A percentile compares a stretch with the other conserved stretches of the same genome.
phyloP scores from a whole-genome alignment of 2,888 invertebrate genomes.

The Lithosia quadra region DNA sequence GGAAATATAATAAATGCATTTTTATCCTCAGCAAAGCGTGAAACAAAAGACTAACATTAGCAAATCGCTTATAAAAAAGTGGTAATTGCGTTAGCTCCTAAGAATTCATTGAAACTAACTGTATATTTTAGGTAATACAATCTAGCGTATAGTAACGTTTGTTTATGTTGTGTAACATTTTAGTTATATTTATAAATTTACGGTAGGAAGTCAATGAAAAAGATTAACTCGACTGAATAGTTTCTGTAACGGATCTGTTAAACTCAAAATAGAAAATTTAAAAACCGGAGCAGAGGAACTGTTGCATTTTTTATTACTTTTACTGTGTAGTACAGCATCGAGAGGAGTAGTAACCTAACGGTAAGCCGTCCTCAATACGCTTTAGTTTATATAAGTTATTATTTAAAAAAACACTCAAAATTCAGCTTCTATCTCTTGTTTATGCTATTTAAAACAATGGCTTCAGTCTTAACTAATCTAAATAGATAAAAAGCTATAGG shows the following conservation, averaged over 20 bases:
- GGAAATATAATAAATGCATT: not conserved
- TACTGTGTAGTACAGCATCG: too few species aligned
- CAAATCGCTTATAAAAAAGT: not conserved
- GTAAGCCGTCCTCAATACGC: too few species aligned
- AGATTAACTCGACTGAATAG: not conserved
- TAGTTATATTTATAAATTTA: not conserved
- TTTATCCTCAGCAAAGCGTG: slow-evolving; percentile 1
- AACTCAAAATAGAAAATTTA: not conserved
- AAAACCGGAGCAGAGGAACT: not conserved
- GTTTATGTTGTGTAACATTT: slow-evolving; percentile 1
- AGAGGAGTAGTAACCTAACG: too few species aligned
- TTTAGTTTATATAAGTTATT: too few species aligned
- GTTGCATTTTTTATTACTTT: too few species aligned
- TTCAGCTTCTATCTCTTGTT: too few species aligned
- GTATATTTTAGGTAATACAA: not conserved
- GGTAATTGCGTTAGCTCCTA: not conserved
- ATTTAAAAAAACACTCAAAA: too few species aligned
- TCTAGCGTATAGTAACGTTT: not conserved
- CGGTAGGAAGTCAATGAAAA: not conserved
- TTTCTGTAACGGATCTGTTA: not conserved
- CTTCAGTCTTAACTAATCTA: too few species aligned
- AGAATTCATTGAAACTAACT: not conserved
- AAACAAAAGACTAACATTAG: not conserved
- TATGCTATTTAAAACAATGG: too few species aligned
- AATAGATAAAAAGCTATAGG: too few species aligned